Percentiles rank a stretch among this genome's conserved stretches.
These are phyloP conservation scores for Diabrotica undecimpunctata DNA, from an alignment of 1,140 invertebrate genomes.

Conservation along the genomic window DNA sequence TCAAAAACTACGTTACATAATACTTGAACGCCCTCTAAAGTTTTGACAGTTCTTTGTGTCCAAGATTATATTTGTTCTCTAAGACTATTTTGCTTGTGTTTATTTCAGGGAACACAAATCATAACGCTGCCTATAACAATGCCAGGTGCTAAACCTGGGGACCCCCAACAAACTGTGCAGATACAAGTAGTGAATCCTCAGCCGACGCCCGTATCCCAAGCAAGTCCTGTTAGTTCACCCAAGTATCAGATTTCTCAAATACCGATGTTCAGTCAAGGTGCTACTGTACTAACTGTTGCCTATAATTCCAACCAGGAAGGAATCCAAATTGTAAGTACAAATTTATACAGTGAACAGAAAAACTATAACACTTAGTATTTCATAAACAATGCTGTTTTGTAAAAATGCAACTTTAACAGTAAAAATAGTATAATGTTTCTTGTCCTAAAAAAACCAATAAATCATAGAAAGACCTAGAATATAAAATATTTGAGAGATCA, in stretches of 20 bases:
- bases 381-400: too few species aligned
- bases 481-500: too few species aligned
- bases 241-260: constrained; percentile 69
- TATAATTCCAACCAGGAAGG: constrained; percentile 59
- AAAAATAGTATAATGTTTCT: too few species aligned
- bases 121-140: constrained; percentile 72
- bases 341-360: neutral
- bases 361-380: neutral
- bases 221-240: constrained; percentile 53
- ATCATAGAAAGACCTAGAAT: too few species aligned
- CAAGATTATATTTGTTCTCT: too few species aligned
- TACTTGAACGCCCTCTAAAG: too few species aligned
- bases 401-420: too few species aligned
- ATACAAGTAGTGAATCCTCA: constrained; percentile 60
- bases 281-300: constrained; percentile 68
- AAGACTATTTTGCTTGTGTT: neutral
- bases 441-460: too few species aligned
- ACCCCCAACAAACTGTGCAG: constrained; percentile 71
- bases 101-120: constrained; percentile 53
- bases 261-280: constrained; percentile 60
- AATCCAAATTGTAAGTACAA: constrained; percentile 51
- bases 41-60: too few species aligned
- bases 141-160: constrained; percentile 68
- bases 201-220: constrained; percentile 33
- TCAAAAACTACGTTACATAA: too few species aligned